Percentiles rank a stretch among this genome's conserved stretches.
phyloP scores from a whole-genome alignment of 2,888 invertebrate species.

The Rambutsinella grinnellia region DNA sequence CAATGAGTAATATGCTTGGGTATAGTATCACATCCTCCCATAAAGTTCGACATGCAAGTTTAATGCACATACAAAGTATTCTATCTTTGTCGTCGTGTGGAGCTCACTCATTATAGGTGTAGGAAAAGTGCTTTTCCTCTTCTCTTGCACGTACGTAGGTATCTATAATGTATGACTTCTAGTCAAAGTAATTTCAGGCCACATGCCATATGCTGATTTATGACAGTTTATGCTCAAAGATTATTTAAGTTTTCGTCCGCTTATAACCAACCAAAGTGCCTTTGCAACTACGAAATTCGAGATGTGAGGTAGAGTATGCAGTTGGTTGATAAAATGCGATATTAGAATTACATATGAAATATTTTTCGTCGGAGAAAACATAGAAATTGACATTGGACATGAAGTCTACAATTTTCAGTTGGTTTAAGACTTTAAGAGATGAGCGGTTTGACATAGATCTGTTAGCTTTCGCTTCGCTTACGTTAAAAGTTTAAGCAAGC shows the following conservation, averaged over 20 bases:
- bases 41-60: not conserved
- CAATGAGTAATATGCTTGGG: conserved; percentile 20
- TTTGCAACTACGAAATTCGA: too few species aligned
- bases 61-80: not conserved
- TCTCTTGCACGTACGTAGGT: not conserved
- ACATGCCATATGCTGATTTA: conserved; percentile 53
- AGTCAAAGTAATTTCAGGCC: conserved; percentile 50
- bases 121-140: not conserved
- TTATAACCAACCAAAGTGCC: not conserved
- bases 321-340: not conserved
- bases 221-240: conserved; percentile 34
- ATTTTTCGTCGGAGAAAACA: not conserved
- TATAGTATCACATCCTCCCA: not conserved
- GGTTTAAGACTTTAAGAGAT: too few species aligned
- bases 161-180: not conserved
- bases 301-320: too few species aligned
- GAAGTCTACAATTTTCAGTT: conserved; percentile 7
- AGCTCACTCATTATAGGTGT: not conserved
- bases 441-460: too few species aligned
- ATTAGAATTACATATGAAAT: too few species aligned
- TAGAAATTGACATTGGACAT: conserved; percentile 10
- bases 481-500: too few species aligned
- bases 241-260: conserved; percentile 39
- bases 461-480: too few species aligned
- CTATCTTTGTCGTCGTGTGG: conserved; percentile 10